Base-by-base conservation (phyloP, 2,113 vertebrate genomes). In the Pluvianellus socialis region DNA sequence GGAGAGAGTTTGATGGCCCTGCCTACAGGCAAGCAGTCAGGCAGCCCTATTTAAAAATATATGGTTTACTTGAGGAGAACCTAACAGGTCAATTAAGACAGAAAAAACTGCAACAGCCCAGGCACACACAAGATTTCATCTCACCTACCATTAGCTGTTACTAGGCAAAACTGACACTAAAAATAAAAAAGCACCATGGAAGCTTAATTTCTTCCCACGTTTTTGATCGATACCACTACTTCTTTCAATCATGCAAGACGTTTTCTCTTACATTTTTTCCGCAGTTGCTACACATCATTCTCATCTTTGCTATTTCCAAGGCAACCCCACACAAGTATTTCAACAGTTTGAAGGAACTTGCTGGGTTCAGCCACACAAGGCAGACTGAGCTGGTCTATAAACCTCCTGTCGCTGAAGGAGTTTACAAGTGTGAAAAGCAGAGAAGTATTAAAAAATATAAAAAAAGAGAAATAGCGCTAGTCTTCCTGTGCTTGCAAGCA, bases 231-330 rank as follows among this genome's bases (percentile, higher is more conserved):
- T 56, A 33, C 4, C n/a, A 86, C 47, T 55, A 12, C 67, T 92
- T n/a, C 56, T 77, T 89, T 71, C 76, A 86, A 58, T 22, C 1
- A 2, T 2, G 7, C 24, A 66, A 61, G 84, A 33, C 32, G 72
- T 67, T 79, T 91, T 68, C 35, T 74, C 56, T 47, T 18, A 15
- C 10, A 15, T 32, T 67, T 75, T 68, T 94, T 19, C 49, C 55
- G 81, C 20, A 53, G 56, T 66, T 65, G 49, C 92, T 70, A 62
- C 77, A 79, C 59, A 79, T 32, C 32, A 5, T 80, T 93, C 56
- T 79, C 62, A 8, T 24, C 20, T 19, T 22, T 75, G 61, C 77
- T 75, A 88, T 96, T 94, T 95, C 90, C 95, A 95, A 95, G 94
- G 84, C 87, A 91, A 91, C 86, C 23, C 33, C 74, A 82, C 55